Evolutionary conservation across 2,113 vertebrate genomes (phyloP), one percentile per base, ranked within the genome.

Genomic region (Rhizomys pruinosus): DNA sequence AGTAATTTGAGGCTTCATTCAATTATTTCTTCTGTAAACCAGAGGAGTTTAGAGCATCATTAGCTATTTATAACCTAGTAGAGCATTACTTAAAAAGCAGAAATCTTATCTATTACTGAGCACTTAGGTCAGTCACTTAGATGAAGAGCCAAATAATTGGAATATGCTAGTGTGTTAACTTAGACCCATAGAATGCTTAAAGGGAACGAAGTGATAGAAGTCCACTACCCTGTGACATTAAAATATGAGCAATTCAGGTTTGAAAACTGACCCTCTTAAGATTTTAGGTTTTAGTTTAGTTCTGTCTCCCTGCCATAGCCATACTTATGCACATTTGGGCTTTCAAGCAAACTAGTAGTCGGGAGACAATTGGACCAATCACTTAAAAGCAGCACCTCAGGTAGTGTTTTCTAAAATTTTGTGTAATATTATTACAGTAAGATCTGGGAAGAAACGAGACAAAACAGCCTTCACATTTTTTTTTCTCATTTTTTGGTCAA

Each of bases 11-110:
- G 84, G 90, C 94, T 95, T 97, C 97, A 94, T 97, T 98, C 98
- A 97, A 97, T 97, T 96, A 96, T 97, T 97, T 92, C 91, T 97
- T 88, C 90, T 97, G 87, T 98, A 97, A 98, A 96, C 92, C 95
- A 94, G 47, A 84, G 84, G 88, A 96, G 84, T 96, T 95, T 90
- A 88, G 93, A 97, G 84, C 95, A 84, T 96, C 95, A 97, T 97
- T 97, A 97, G 84, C 94, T 93, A 94, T 96, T 97, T 96, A 95
- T 92, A 92, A 94, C 52, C 29, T 59, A 29, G 84, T 78, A 52
- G 61, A 90, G 91, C 57, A 87, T 95, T 84, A 92, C 77, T 93
- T 92, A 84, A 94, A 88, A 94, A 68, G 66, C 44, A 97, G 87
- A 94, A 96, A 68, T 86, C 27, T 90, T 68, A 90, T 72, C 44